Evolutionary conservation across 2,113 vertebrate genomes (phyloP).

Genomic region (Aspidoscelis tigris): DNA sequence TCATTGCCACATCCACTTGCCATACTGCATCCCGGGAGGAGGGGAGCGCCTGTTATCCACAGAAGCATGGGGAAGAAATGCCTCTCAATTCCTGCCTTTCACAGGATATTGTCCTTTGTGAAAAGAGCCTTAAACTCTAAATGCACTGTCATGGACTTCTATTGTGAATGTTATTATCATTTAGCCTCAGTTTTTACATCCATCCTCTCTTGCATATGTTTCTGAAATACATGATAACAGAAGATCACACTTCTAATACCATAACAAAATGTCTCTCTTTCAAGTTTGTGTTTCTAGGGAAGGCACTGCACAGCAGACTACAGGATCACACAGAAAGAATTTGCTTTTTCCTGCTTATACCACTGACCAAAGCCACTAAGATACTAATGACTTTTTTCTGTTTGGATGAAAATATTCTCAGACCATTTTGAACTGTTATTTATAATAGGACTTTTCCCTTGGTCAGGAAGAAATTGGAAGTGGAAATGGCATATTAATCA

Average conservation of each 20-base stretch:
- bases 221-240: neutral
- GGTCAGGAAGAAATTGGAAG: neutral
- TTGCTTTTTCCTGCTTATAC: neutral
- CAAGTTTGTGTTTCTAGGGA: neutral
- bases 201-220: neutral
- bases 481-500: neutral
- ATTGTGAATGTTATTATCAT: too few species aligned
- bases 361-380: neutral
- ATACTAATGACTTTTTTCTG: neutral
- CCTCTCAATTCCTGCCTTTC: too few species aligned
- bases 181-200: too few species aligned
- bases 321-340: neutral
- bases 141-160: too few species aligned
- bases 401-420: neutral
- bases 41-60: too few species aligned
- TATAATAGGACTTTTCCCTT: neutral
- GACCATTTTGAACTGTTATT: neutral
- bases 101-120: too few species aligned
- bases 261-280: neutral
- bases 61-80: too few species aligned
- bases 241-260: neutral
- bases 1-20: too few species aligned
- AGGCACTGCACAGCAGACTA: neutral
- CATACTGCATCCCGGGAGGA: too few species aligned
- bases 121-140: too few species aligned